These are phyloP conservation scores for Corythaixoides concolor DNA, from an alignment of 2,113 vertebrate genomes.

Conservation along the genomic window DNA sequence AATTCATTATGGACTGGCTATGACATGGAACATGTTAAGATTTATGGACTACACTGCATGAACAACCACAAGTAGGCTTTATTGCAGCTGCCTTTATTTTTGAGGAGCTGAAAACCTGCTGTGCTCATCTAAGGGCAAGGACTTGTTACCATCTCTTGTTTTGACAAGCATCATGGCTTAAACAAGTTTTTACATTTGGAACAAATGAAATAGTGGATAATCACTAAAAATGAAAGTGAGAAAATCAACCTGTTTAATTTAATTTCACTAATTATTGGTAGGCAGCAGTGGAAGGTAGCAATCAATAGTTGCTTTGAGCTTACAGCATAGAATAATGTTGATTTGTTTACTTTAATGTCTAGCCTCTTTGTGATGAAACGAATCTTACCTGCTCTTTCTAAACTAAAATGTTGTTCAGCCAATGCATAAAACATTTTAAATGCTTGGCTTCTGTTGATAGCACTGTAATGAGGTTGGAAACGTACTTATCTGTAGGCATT, in stretches of 20 bases:
- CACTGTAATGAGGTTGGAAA: conserved; percentile 39
- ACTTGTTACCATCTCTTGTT: neutral
- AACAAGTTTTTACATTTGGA: neutral
- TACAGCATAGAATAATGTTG: neutral
- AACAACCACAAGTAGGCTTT: neutral
- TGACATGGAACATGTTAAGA: neutral
- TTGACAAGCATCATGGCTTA: neutral
- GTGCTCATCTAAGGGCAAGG: neutral
- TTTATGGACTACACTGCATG: neutral
- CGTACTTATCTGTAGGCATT: conserved; percentile 15
- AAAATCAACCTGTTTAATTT: neutral
- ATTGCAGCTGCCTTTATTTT: neutral
- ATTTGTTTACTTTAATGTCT: conserved; percentile 53
- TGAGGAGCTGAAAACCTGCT: neutral
- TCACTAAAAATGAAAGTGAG: neutral
- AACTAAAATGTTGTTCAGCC: conserved; percentile 21
- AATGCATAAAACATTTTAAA: conserved; percentile 44
- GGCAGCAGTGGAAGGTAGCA: neutral
- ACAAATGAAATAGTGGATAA: neutral
- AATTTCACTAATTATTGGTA: conserved; percentile 2
- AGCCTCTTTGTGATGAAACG: conserved; percentile 45
- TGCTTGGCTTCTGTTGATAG: conserved; percentile 22
- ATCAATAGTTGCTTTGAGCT: neutral
- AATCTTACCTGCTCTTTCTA: conserved; percentile 27
- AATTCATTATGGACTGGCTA: neutral